Base-by-base conservation (phyloP, 2,113 vertebrate genomes). In the Pica pica region DNA sequence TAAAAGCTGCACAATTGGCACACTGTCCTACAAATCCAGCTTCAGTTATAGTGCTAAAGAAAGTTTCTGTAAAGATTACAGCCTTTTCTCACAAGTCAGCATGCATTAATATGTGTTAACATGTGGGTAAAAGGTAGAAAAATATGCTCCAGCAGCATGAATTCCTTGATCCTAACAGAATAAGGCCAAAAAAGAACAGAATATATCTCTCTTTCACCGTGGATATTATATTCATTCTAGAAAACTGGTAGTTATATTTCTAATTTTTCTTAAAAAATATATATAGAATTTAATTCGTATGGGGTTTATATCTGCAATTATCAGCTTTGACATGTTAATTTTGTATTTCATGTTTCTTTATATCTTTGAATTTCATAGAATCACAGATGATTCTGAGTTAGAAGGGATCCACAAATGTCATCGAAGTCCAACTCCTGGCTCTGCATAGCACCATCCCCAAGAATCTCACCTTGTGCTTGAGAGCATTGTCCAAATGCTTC, bases 141-240 rank as follows among this genome's bases (percentile, higher is more conserved):
- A 71, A 46, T 41, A 39, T 55, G 5, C 2, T 76, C 14, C 30
- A 82, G 27, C 3, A 42, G 18, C 13, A 57, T 30, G 16, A 69
- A 8, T 78, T 81, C 17, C 17, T 60, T 65, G 31, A 57, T 89
- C 3, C 3, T 80, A 41, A 35, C 13, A 83, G 6, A 89, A 56
- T 59, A 69, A 44, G 23, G 31, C 3, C 2, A 59, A 39, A 50
- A 61, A 67, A 50, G 2, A 53, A 10, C 19, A 41, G 17, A 42
- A 31, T n/a, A 37, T 39, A 11, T 63, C 37, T 52, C 23, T 37
- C n/a, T 42, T 77, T 80, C 12, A 37, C 9, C 0, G 0, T 52
- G 19, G 10, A 61, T 53, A 16, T 69, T 37, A 31, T 11, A 71
- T 3, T 80, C 31, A 26, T 59, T 68, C 8, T n/a, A 41, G 16